Conservation (phyloP, 2,113 vertebrate genomes). For the Marcusenius ussheri region DNA sequence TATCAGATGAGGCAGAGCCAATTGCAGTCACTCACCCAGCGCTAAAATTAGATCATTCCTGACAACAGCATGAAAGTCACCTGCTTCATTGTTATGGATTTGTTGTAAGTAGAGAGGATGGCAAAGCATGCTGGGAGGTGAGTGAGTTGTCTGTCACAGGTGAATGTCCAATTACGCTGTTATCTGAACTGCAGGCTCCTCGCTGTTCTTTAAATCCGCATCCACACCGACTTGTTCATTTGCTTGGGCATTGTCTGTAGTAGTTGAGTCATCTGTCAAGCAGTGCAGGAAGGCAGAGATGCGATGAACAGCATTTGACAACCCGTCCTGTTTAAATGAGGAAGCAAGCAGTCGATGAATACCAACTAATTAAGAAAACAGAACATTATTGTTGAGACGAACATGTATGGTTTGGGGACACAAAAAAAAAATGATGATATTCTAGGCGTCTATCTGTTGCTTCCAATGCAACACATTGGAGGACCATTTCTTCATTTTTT, state of each 20-base stretch:
- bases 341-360: conserved; percentile 68
- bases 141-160: conserved; percentile 98
- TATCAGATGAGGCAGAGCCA: conserved; percentile 99
- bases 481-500: not conserved
- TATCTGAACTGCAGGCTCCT: conserved; percentile 86
- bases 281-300: conserved; percentile 67
- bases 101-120: conserved; percentile 88
- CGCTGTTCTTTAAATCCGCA: conserved; percentile 72
- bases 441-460: conserved; percentile 6
- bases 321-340: conserved; percentile 73
- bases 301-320: conserved; percentile 73
- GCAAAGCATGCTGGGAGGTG: conserved; percentile 92
- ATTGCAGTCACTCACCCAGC: conserved; percentile 99
- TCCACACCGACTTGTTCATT: conserved; percentile 71
- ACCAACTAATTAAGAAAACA: conserved; percentile 71
- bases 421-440: conserved; percentile 39
- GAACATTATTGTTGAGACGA: conserved; percentile 58
- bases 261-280: conserved; percentile 65
- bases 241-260: conserved; percentile 53
- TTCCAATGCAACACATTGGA: not conserved
- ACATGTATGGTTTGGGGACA: conserved; percentile 51
- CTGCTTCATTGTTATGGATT: conserved; percentile 99
- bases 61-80: conserved; percentile 99
- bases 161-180: conserved; percentile 98
- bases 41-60: conserved; percentile 99